Conservation (phyloP, 2,797 vertebrate genomes). For the Clamator glandarius region DNA sequence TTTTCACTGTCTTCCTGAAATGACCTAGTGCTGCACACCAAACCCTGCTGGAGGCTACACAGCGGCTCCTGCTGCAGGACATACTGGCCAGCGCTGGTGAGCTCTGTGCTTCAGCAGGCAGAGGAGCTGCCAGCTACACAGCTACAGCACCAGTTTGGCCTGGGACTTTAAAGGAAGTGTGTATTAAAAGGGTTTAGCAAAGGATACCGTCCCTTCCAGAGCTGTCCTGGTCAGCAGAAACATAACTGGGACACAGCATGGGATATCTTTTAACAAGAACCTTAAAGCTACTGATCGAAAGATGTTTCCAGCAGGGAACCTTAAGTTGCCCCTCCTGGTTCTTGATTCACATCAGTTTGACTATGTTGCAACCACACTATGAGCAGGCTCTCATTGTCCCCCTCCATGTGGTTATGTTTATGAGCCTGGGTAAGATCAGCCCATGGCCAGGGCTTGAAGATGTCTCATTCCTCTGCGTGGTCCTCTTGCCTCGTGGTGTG, state of each 20-base stretch:
- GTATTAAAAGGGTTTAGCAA: neutral
- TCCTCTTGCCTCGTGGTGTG: fast-evolving
- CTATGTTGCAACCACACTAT: neutral
- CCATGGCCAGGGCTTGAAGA: fast-evolving
- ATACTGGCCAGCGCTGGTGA: neutral
- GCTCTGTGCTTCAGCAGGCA: neutral
- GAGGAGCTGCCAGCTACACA: neutral
- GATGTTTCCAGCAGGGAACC: neutral
- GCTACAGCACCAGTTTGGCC: neutral
- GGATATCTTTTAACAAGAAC: neutral
- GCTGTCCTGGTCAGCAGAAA: neutral
- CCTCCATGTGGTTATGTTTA: fast-evolving
- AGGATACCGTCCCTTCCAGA: neutral
- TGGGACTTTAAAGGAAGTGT: neutral
- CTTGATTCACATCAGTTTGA: neutral
- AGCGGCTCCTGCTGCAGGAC: neutral
- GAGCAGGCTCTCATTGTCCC: fast-evolving
- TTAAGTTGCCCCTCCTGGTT: neutral
- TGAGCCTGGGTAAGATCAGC: neutral
- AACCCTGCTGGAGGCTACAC: neutral
- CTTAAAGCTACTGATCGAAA: neutral
- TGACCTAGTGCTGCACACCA: neutral
- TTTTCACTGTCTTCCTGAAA: neutral
- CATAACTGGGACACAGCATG: fast-evolving
- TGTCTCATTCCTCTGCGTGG: fast-evolving